Percentiles rank a stretch among this genome's conserved stretches.
These are phyloP conservation scores for Drosophila dives DNA, from an alignment of 2,888 invertebrate species.

Conservation along the genomic window DNA sequence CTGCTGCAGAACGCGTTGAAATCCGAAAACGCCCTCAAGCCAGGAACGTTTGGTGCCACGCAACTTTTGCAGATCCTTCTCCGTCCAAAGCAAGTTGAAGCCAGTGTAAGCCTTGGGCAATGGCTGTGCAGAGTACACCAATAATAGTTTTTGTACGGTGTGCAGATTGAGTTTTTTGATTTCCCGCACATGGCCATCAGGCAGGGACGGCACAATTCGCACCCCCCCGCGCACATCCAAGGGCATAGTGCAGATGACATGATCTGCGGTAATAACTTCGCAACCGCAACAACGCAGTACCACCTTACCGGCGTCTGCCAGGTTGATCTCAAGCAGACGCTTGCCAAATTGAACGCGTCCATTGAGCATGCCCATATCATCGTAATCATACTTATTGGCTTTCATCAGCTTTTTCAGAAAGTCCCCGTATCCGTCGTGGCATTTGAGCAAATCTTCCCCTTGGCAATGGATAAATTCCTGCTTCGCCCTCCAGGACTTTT, in stretches of 20 bases:
- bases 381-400: conserved; percentile 32
- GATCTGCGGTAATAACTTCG: conserved; percentile 85
- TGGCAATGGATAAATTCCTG: conserved; percentile 84
- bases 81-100: conserved; percentile 87
- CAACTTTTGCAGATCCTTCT: conserved; percentile 83
- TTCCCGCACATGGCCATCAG: conserved; percentile 84
- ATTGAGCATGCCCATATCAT: conserved; percentile 75
- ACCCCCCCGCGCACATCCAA: conserved; percentile 87
- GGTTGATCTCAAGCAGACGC: conserved; percentile 70
- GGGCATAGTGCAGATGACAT: conserved; percentile 87
- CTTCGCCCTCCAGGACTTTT: conserved; percentile 88
- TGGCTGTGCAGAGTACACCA: conserved; percentile 87
- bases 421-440: conserved; percentile 90
- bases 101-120: conserved; percentile 85
- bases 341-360: conserved; percentile 75
- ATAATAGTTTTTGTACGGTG: conserved; percentile 87
- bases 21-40: conserved; percentile 88
- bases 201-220: conserved; percentile 85
- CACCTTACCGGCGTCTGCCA: conserved; percentile 50
- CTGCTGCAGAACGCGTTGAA: conserved; percentile 88
- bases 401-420: conserved; percentile 89
- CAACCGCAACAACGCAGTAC: conserved; percentile 82
- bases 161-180: conserved; percentile 87
- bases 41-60: conserved; percentile 84
- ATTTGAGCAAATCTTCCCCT: conserved; percentile 85